Evolutionary conservation across 2,113 vertebrate genomes (phyloP).

Genomic region (Elanus axillaris): DNA sequence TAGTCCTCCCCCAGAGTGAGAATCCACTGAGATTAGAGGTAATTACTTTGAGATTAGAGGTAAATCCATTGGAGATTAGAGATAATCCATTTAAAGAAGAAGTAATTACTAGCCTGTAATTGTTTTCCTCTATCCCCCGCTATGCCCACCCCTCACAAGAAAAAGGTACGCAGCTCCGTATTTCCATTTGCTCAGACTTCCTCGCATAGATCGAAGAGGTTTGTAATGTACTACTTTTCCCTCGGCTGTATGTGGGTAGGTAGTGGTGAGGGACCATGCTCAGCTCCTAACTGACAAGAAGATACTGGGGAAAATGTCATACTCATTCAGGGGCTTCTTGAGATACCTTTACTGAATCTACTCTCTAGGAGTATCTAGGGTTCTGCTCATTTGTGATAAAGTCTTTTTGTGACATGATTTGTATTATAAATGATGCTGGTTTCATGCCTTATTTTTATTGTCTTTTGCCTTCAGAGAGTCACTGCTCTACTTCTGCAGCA

Average conservation of each 20-base stretch:
- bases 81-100: constrained; percentile 58
- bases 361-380: not conserved
- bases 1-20: not conserved
- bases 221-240: not conserved
- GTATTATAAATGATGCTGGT: not conserved
- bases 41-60: constrained; percentile 70
- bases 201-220: fast-evolving
- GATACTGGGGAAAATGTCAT: not conserved
- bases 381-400: not conserved
- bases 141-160: not conserved
- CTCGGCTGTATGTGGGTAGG: not conserved
- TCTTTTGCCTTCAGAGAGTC: not conserved
- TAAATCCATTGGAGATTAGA: constrained; percentile 54
- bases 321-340: not conserved
- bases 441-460: not conserved
- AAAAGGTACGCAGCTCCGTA: not conserved
- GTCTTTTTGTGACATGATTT: not conserved
- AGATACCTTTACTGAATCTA: not conserved
- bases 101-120: constrained; percentile 65
- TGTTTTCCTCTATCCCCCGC: constrained; percentile 36
- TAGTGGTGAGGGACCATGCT: not conserved
- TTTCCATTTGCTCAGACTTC: not conserved
- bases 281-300: not conserved
- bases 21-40: constrained; percentile 51
- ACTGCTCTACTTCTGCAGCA: not conserved